Evolutionary conservation across 2,797 vertebrate species (phyloP).

Genomic region (Chromobotia macracanthus): DNA sequence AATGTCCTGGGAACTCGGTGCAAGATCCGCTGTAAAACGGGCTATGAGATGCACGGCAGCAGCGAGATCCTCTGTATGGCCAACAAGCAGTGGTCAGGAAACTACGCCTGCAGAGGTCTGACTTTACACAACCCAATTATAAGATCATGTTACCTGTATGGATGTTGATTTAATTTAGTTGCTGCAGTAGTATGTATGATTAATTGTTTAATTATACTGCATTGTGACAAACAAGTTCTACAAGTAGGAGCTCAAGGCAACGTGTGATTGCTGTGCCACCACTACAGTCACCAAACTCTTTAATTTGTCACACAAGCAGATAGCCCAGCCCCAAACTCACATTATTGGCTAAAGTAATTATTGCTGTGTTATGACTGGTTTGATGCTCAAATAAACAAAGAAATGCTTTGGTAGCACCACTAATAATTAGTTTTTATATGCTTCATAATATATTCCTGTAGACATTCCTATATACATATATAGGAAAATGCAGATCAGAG

Average conservation of each 20-base stretch:
- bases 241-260: not conserved
- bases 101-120: conserved; percentile 92
- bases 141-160: not conserved
- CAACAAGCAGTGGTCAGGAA: conserved; percentile 93
- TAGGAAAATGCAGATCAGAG: not conserved
- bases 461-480: not conserved
- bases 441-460: not conserved
- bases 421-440: too few species aligned
- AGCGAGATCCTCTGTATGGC: conserved; percentile 90
- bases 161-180: not conserved
- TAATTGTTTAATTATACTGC: not conserved
- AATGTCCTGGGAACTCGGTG: conserved; percentile 90
- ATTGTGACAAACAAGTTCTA: not conserved
- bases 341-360: too few species aligned
- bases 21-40: conserved; percentile 91
- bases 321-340: too few species aligned
- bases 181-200: not conserved
- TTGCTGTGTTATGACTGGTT: too few species aligned
- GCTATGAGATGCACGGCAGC: conserved; percentile 86
- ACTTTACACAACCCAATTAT: not conserved
- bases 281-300: too few species aligned
- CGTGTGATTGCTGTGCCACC: not conserved
- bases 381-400: too few species aligned
- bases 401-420: too few species aligned
- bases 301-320: too few species aligned